These are phyloP conservation scores for Acromyrmex echinatior DNA, from an alignment of 1,140 invertebrate genomes.

Conservation along the genomic window DNA sequence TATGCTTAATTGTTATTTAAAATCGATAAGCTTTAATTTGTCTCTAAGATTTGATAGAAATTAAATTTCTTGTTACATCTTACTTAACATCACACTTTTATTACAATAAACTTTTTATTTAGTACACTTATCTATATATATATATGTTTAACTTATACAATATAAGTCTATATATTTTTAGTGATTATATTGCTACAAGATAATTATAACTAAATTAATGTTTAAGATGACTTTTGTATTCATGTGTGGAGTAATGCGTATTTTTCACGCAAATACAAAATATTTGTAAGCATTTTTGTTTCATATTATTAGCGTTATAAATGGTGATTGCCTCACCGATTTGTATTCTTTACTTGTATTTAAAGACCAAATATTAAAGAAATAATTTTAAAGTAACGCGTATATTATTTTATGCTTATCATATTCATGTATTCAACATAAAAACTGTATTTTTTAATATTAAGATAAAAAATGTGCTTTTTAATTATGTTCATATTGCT, in stretches of 20 bases:
- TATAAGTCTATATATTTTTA: not conserved
- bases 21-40: not conserved
- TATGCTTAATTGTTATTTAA: not conserved
- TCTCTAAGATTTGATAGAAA: not conserved
- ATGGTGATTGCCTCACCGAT: not conserved
- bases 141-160: not conserved
- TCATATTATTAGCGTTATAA: not conserved
- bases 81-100: not conserved
- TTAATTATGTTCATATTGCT: not conserved
- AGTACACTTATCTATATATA: not conserved
- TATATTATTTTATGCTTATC: not conserved
- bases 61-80: not conserved
- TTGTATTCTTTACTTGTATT: not conserved
- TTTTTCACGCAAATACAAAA: not conserved
- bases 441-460: slow-evolving; percentile 4
- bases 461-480: not conserved
- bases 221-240: not conserved
- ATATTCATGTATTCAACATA: not conserved
- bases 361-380: slow-evolving; percentile 8
- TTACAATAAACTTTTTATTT: not conserved
- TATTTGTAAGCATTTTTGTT: slow-evolving; percentile 13
- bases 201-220: not conserved
- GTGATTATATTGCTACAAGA: not conserved
- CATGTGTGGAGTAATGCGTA: not conserved
- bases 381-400: not conserved